Conservation (phyloP, 1,140 invertebrate genomes). For the Oncopodura yosiiana region DNA sequence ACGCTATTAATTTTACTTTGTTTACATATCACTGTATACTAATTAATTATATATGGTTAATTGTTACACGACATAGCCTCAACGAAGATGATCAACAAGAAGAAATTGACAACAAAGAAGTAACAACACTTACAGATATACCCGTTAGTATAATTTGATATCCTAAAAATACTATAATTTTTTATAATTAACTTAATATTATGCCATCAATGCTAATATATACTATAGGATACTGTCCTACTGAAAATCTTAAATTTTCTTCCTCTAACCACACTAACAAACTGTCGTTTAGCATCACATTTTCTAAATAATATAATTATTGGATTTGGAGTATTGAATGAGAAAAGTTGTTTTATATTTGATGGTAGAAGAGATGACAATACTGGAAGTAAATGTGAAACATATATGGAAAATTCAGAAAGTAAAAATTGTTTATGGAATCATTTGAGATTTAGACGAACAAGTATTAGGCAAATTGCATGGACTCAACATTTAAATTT, state of each 20-base stretch:
- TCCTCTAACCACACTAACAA: conserved; percentile 11
- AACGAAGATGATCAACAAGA: too few relatives aligned
- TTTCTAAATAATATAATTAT: conserved; percentile 9
- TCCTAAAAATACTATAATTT: too few relatives aligned
- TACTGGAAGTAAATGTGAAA: conserved; percentile 12
- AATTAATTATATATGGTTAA: too few relatives aligned
- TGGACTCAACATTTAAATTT: conserved; percentile 6
- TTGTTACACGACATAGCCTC: too few relatives aligned
- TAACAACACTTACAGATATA: too few relatives aligned
- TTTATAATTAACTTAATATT: too few relatives aligned
- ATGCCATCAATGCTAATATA: too few relatives aligned
- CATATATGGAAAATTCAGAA: conserved; percentile 16
- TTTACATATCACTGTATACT: too few relatives aligned
- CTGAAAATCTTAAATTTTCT: conserved; percentile 17
- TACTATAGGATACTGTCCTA: neutral
- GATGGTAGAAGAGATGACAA: conserved; percentile 27
- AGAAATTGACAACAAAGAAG: too few relatives aligned
- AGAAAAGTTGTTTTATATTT: conserved; percentile 22
- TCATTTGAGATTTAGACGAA: conserved; percentile 17
- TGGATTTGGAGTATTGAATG: conserved; percentile 1
- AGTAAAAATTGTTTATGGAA: conserved; percentile 17
- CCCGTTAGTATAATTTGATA: too few relatives aligned
- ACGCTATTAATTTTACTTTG: too few relatives aligned
- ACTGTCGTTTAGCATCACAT: conserved; percentile 12
- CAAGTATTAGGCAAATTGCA: conserved; percentile 4